These are phyloP conservation scores for Kuschelorhynchus macadamiae DNA, from an alignment of 2,888 invertebrate genomes.

Conservation along the genomic window DNA sequence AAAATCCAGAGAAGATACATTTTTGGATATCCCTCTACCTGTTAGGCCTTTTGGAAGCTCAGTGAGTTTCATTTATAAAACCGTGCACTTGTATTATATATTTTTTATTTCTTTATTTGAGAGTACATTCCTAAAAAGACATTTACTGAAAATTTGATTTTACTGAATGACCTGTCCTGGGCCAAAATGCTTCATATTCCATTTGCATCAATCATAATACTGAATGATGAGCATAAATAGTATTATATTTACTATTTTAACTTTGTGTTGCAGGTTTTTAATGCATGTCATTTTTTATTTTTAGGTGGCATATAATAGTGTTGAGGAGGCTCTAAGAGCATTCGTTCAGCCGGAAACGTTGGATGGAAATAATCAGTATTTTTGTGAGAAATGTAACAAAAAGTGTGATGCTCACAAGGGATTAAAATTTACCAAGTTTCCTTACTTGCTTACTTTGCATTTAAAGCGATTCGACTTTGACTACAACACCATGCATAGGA, in stretches of 20 bases:
- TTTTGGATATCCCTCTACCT: slow-evolving; percentile 88
- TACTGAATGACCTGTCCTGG: too few relatives aligned
- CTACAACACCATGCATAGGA: slow-evolving; percentile 85
- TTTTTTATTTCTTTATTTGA: neutral
- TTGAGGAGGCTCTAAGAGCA: slow-evolving; percentile 86
- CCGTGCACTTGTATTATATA: too few relatives aligned
- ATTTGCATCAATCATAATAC: too few relatives aligned
- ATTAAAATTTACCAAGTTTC: slow-evolving; percentile 87
- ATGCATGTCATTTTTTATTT: slow-evolving; percentile 15
- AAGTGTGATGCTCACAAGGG: slow-evolving; percentile 94
- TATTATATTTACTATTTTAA: too few relatives aligned
- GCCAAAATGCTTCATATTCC: too few relatives aligned
- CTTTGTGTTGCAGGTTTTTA: too few relatives aligned
- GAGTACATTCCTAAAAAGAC: too few relatives aligned
- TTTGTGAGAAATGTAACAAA: slow-evolving; percentile 87
- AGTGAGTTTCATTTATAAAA: slow-evolving; percentile 26
- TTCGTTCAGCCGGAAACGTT: slow-evolving; percentile 89
- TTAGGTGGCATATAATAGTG: slow-evolving; percentile 80
- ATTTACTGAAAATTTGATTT: too few relatives aligned
- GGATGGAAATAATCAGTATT: slow-evolving; percentile 88
- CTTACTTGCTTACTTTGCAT: slow-evolving; percentile 88
- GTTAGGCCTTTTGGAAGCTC: slow-evolving; percentile 85
- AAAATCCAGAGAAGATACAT: slow-evolving; percentile 86
- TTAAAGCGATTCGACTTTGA: slow-evolving; percentile 93
- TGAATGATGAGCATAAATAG: too few relatives aligned